These are phyloP conservation scores for Hapalemur alaotrensis DNA, from an alignment of 2,797 vertebrate species.

Conservation along the genomic window DNA sequence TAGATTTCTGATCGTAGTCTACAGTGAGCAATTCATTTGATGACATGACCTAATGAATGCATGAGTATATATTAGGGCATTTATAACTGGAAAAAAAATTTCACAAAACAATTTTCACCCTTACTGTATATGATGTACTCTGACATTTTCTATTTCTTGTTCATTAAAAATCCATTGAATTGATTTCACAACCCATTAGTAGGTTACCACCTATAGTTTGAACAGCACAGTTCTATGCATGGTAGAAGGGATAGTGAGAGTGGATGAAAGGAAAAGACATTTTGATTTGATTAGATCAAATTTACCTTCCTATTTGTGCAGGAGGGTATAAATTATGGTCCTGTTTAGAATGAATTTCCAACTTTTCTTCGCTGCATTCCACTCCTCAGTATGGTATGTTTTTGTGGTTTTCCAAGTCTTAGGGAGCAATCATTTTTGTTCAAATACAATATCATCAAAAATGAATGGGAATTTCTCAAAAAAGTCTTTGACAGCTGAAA, in stretches of 20 bases:
- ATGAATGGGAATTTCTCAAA: conserved; percentile 63
- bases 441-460: conserved; percentile 71
- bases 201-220: neutral
- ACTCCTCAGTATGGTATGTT: neutral
- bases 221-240: neutral
- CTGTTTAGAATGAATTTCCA: conserved; percentile 52
- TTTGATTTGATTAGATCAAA: conserved; percentile 54
- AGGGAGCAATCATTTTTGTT: conserved; percentile 65
- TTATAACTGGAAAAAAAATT: neutral
- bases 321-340: conserved; percentile 20
- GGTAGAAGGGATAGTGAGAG: conserved; percentile 10
- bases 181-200: conserved; percentile 26
- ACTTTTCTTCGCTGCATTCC: neutral
- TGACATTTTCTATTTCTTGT: conserved; percentile 35
- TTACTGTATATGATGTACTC: neutral
- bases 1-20: neutral
- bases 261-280: conserved; percentile 38
- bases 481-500: conserved; percentile 76
- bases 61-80: neutral
- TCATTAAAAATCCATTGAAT: conserved; percentile 45
- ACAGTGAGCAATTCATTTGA: neutral
- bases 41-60: neutral
- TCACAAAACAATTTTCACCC: neutral
- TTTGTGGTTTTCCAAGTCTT: conserved; percentile 50
- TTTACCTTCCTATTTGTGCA: conserved; percentile 51